A percentile compares a stretch with the other conserved stretches of the same genome.
Evolutionary conservation across 2,888 invertebrate species (phyloP).

Genomic region (Atethmia centrago): DNA sequence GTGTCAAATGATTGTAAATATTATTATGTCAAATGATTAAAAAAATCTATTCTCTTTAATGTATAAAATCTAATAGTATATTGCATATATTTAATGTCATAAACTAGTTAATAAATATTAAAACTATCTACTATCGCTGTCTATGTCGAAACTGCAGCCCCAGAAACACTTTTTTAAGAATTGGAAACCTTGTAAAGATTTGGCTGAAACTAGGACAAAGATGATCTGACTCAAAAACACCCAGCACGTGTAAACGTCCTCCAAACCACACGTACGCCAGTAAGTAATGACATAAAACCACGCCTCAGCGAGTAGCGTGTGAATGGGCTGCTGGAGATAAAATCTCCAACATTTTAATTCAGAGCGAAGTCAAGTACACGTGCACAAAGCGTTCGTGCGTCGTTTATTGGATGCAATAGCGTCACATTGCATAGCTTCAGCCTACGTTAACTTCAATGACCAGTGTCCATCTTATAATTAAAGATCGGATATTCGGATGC

Average conservation of each 20-base stretch:
- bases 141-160: too few relatives aligned
- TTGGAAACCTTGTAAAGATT: not conserved
- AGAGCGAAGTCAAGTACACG: slow-evolving; percentile 27
- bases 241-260: slow-evolving; percentile 8
- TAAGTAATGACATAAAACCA: slow-evolving; percentile 55
- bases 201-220: slow-evolving; percentile 3
- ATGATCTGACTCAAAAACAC: not conserved
- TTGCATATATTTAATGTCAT: too few relatives aligned
- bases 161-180: too few relatives aligned
- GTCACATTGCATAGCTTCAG: slow-evolving; percentile 22
- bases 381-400: slow-evolving; percentile 21
- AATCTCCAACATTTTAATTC: slow-evolving; percentile 45
- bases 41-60: too few relatives aligned
- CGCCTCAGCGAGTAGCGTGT: slow-evolving; percentile 48
- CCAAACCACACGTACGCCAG: slow-evolving; percentile 23
- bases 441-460: slow-evolving; percentile 11
- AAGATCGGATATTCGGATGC: too few relatives aligned
- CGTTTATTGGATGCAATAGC: slow-evolving; percentile 38
- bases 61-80: too few relatives aligned
- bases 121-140: too few relatives aligned
- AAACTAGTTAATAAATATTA: too few relatives aligned
- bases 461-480: not conserved
- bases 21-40: too few relatives aligned
- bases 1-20: too few relatives aligned
- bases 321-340: slow-evolving; percentile 38